These are phyloP conservation scores for Xenopus borealis DNA, from an alignment of 2,113 vertebrate genomes.

Conservation along the genomic window DNA sequence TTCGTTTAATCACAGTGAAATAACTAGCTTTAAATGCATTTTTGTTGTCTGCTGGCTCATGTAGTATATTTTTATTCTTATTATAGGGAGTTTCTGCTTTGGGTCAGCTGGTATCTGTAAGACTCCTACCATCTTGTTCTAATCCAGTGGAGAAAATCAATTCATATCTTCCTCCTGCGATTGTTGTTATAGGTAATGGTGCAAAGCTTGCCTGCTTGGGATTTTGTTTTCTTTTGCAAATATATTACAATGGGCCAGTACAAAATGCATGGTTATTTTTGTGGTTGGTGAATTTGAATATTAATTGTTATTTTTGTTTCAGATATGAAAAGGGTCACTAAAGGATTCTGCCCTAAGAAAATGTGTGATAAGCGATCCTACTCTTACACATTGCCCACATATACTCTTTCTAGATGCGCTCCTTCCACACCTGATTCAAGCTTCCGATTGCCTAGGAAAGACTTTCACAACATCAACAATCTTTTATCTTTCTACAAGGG, in stretches of 20 bases:
- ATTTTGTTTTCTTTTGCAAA: too few species aligned
- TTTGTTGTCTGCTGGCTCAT: too few species aligned
- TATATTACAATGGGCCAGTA: too few species aligned
- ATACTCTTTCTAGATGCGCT: slow-evolving; percentile 8
- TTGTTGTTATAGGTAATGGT: slow-evolving; percentile 28
- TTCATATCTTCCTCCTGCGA: slow-evolving; percentile 32
- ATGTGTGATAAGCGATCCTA: slow-evolving; percentile 26
- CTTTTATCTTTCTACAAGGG: slow-evolving; percentile 34
- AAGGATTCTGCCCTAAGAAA: slow-evolving; percentile 16
- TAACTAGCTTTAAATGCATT: too few species aligned
- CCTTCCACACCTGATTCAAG: slow-evolving; percentile 11
- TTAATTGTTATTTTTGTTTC: neutral
- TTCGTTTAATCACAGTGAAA: too few species aligned
- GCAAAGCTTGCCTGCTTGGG: too few species aligned
- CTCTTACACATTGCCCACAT: slow-evolving; percentile 37
- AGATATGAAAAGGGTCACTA: slow-evolving; percentile 24
- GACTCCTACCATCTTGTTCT: slow-evolving; percentile 1
- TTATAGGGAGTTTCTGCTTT: slow-evolving; percentile 43
- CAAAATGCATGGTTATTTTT: too few species aligned
- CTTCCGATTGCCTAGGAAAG: slow-evolving; percentile 26
- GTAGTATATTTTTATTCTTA: neutral
- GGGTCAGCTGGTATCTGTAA: slow-evolving; percentile 34
- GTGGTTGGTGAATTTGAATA: too few species aligned
- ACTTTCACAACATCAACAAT: slow-evolving; percentile 18
- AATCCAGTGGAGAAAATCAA: slow-evolving; percentile 35